A percentile compares a stretch with the other conserved stretches of the same genome.
phyloP scores from a whole-genome alignment of 2,888 invertebrate species.

The Latrodectus elegans region DNA sequence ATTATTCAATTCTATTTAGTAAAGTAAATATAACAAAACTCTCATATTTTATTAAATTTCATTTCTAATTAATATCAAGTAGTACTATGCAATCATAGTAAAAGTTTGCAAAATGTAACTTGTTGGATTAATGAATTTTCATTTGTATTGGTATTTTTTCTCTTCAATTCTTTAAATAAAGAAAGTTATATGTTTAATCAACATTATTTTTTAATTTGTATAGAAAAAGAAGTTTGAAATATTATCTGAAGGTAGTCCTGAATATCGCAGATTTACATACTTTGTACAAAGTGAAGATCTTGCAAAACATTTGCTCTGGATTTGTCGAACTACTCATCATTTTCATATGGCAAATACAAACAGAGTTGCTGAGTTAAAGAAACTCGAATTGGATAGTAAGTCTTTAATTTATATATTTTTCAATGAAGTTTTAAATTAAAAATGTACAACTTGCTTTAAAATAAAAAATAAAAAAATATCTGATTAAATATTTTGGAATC shows the following conservation, averaged over 20 bases:
- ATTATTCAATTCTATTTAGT: too few relatives aligned
- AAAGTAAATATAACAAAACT: too few relatives aligned
- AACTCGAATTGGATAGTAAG: slow-evolving; percentile 86
- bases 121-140: neutral
- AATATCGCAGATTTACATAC: slow-evolving; percentile 82
- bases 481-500: too few relatives aligned
- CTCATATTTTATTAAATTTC: too few relatives aligned
- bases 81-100: too few relatives aligned
- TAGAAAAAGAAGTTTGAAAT: slow-evolving; percentile 97
- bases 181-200: neutral
- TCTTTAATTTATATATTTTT: neutral
- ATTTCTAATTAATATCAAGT: too few relatives aligned
- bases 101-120: too few relatives aligned
- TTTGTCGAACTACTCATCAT: slow-evolving; percentile 93
- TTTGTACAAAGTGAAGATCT: slow-evolving; percentile 95
- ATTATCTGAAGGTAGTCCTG: slow-evolving; percentile 85
- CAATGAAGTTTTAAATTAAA: neutral
- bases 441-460: too few relatives aligned
- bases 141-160: neutral
- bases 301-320: slow-evolving; percentile 89
- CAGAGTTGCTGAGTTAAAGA: slow-evolving; percentile 86
- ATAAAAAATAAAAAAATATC: too few relatives aligned
- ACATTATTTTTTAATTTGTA: slow-evolving; percentile 67
- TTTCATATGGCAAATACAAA: slow-evolving; percentile 93
- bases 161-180: too few relatives aligned